Base-by-base conservation (phyloP, 2,888 invertebrate genomes). In the Eledona agricola region DNA sequence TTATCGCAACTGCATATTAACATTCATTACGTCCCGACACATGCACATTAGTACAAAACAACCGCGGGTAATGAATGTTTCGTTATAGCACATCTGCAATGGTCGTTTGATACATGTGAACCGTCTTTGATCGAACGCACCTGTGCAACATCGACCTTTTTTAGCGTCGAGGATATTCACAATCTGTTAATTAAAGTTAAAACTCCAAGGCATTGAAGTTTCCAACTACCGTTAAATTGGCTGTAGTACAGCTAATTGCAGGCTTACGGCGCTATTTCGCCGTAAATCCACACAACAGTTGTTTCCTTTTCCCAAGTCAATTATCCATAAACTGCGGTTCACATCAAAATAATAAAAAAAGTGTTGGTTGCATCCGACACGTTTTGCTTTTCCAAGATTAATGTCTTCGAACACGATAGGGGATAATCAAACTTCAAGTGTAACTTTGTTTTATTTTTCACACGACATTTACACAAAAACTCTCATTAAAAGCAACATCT, bases 1-100 rank as follows among this genome's bases (percentile, higher is more conserved):
- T 50, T 50, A 50, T 50, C 38, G 50, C n/a, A 23, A 28, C 40
- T 31, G 38, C 38, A 29, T 40, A 50, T 50, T 50, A 50, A 40
- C 50, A 50, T 50, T 50, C 50, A 50, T 50, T 50, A 50, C 40
- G 32, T 25, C 23, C 12, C 28, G 20, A 37, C 32, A 47, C 40
- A 47, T 25, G 19, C 25, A 31, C 38, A 42, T 35, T 50, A 50
- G 25, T 15, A 51, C 28, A 17, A 50, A 42, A 26, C 22, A 23
- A 35, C 31, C 10, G 22, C 31, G 22, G 17, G 20, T 23, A 43
- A 42, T 29, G 29, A 32, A 23, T 26, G 6, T 17, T 28, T 16
- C 28, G 26, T n/a, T 28, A 40, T 28, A 28, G 28, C 26, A 40
- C 40, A 1, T n/a, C n/a, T n/a, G n/a, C n/a, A n/a, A n/a, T n/a